Evolutionary conservation across 2,888 invertebrate genomes (phyloP).

Genomic region (Thereva unica): DNA sequence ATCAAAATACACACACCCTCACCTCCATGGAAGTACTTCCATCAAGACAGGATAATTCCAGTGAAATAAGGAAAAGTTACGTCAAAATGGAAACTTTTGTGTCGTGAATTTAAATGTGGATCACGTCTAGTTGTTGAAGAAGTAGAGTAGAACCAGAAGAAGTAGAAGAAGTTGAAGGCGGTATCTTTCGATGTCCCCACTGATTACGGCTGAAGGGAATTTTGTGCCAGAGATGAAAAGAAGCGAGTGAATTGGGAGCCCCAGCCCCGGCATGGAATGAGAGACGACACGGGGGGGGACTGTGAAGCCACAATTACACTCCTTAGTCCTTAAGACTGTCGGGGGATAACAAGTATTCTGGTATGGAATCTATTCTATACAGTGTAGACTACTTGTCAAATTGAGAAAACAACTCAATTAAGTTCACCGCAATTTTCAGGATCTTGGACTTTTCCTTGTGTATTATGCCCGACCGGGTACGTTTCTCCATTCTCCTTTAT

Average conservation of each 20-base stretch:
- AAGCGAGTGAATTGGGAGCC: too few relatives aligned
- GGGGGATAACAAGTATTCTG: constrained; percentile 23
- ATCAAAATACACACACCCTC: constrained; percentile 3
- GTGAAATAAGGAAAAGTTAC: constrained; percentile 32
- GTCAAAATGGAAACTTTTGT: constrained; percentile 34
- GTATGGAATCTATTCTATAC: background rate
- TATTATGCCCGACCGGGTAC: too few relatives aligned
- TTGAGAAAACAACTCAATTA: constrained; percentile 33
- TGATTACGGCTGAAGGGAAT: constrained; percentile 28
- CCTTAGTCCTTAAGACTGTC: background rate
- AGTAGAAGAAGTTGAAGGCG: constrained; percentile 5
- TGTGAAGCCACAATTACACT: constrained; percentile 19
- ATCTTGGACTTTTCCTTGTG: background rate
- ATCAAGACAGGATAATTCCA: constrained; percentile 10
- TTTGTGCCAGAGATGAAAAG: background rate
- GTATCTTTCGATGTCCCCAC: constrained; percentile 17
- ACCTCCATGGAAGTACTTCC: constrained; percentile 15
- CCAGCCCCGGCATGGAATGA: too few relatives aligned
- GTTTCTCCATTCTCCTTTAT: constrained; percentile 1
- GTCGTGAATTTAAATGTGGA: constrained; percentile 28
- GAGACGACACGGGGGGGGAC: background rate
- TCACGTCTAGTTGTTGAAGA: constrained; percentile 21
- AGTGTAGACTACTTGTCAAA: constrained; percentile 9
- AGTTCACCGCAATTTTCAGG: constrained; percentile 20
- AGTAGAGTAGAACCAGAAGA: too few relatives aligned